Base-by-base conservation (phyloP, 1,140 invertebrate species). In the Stegodyphus dumicola region DNA sequence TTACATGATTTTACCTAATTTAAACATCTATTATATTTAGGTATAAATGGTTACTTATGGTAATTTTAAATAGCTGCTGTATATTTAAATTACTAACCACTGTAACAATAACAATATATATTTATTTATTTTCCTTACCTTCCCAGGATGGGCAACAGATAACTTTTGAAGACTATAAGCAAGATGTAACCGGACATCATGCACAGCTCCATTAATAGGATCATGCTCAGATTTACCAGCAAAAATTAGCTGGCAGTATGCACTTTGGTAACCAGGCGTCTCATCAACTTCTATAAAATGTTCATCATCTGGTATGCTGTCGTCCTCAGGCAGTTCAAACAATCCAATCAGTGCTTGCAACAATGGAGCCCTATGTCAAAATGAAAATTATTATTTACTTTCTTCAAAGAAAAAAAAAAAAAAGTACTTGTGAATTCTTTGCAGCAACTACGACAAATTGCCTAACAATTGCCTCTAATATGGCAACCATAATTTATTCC, bases 201-300 rank as follows among this genome's bases (percentile, higher is more conserved):
- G 89, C 51, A 96, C 86, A 85, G 90, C 93, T 91, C 92, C 91
- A 91, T 92, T 77, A 93, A 92, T 89, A 18, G 95, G 94, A 92
- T 98, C 96, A 85, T 93, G 91, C 87, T 93, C 92, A 52, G 92
- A 91, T 90, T 94, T 94, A 71, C 93, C 94, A 0, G 96, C 97
- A 92, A 95, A 98, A 13, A 94, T 92, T 1, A 99, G 92, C 90
- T 97, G 95, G 13, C 95, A 95, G 90, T 96, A 99, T 67, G 95
- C 94, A 18, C 95, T 95, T 91, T 98, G 96, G 91, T 97, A 98
- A 33, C 95, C 95, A 80, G 94, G 92, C 75, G 93, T 92, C 89
- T 98, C 96, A 70, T 97, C 96, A 56, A 96, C 93, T 89, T 97
- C 96, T 64, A 95, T 93, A 89, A 96, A 95, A 90, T 96, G 94